Conservation (phyloP, 2,113 vertebrate species). For the Alexandromys fortis region DNA sequence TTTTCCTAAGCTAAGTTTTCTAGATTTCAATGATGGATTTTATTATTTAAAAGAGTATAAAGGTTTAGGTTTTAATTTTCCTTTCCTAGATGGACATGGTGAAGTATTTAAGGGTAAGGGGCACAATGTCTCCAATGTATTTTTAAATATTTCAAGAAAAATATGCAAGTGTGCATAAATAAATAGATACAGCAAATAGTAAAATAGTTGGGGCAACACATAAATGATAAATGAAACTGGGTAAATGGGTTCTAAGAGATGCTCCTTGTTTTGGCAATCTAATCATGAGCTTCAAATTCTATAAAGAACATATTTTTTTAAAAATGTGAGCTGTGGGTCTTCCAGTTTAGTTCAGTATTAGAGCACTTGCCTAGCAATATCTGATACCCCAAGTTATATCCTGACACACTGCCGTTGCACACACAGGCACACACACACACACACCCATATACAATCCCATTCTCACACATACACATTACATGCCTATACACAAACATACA, state of each 20-base stretch:
- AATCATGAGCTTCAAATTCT: neutral
- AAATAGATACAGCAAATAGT: neutral
- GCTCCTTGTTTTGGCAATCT: neutral
- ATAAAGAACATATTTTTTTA: neutral
- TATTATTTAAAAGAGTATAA: neutral
- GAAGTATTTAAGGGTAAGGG: neutral
- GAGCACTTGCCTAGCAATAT: neutral
- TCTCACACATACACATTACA: neutral
- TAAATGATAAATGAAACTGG: neutral
- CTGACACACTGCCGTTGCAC: neutral
- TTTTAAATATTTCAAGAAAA: slow-evolving; percentile 34
- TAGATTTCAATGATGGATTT: neutral
- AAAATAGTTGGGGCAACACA: neutral
- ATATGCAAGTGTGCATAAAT: neutral
- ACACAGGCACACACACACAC: neutral
- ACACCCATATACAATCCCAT: neutral
- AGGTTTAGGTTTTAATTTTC: neutral
- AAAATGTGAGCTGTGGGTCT: neutral
- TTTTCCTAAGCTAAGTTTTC: neutral
- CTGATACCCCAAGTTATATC: neutral
- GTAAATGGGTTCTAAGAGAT: neutral
- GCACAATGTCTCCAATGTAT: neutral
- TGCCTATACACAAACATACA: neutral
- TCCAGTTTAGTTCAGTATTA: neutral
- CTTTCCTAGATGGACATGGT: neutral